Percentiles rank a stretch among this genome's conserved stretches.
Conservation (phyloP, 1,140 invertebrate species). For the Bombus balteatus region DNA sequence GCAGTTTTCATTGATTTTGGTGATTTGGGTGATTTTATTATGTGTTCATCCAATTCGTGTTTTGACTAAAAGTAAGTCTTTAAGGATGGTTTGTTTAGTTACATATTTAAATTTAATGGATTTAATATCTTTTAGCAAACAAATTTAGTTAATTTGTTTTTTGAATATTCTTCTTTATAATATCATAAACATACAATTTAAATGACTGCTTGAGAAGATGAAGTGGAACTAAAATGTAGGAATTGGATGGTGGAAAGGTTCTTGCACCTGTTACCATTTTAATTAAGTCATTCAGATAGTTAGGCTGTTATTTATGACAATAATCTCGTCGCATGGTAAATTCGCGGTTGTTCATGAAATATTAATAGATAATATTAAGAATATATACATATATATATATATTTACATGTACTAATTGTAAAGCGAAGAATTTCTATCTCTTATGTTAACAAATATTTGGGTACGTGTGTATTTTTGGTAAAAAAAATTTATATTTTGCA, state of each 20-base stretch:
- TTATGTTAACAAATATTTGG: not conserved
- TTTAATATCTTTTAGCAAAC: too few relatives aligned
- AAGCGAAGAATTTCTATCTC: not conserved
- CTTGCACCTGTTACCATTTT: constrained; percentile 35
- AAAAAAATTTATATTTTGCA: too few relatives aligned
- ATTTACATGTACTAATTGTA: not conserved
- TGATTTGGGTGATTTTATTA: not conserved
- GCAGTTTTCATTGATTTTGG: not conserved
- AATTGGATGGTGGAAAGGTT: not conserved
- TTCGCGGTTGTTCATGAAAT: constrained; percentile 5
- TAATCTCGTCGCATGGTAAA: not conserved
- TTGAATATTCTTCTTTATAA: too few relatives aligned
- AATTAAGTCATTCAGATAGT: constrained; percentile 24
- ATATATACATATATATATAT: too few relatives aligned
- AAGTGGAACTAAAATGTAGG: not conserved
- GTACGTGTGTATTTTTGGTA: too few relatives aligned
- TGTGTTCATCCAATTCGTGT: not conserved
- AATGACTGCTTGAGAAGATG: not conserved
- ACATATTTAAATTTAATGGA: too few relatives aligned
- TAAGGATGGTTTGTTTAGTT: too few relatives aligned
- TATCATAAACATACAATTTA: not conserved
- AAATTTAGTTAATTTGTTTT: too few relatives aligned
- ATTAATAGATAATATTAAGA: not conserved
- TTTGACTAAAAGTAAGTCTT: too few relatives aligned
- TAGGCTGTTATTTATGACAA: not conserved